A percentile compares a stretch with the other conserved stretches of the same genome.
Conservation (phyloP, 2,797 vertebrate species). For the Urocyon cinereoargenteus region DNA sequence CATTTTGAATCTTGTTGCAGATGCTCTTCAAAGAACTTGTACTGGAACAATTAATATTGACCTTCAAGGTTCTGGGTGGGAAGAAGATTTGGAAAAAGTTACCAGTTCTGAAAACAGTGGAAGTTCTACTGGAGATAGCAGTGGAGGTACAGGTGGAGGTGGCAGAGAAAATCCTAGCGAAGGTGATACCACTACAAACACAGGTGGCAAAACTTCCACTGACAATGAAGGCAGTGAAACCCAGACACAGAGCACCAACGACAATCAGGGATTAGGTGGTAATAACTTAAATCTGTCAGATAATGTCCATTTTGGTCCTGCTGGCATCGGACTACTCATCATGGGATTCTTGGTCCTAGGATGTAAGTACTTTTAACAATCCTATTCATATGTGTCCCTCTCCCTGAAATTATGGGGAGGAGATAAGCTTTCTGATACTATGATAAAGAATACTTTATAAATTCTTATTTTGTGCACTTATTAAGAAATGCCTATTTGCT, state of each 20-base stretch:
- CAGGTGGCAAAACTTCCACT: background rate
- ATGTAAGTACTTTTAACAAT: constrained; percentile 85
- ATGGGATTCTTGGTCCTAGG: constrained; percentile 89
- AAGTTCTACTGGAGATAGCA: background rate
- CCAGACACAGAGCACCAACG: accelerated
- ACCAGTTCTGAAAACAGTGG: background rate
- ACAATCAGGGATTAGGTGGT: accelerated
- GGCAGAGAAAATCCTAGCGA: accelerated
- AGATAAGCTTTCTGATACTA: background rate
- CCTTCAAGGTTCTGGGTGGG: background rate
- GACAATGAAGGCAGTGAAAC: accelerated
- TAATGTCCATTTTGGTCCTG: constrained; percentile 83
- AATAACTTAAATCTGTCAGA: background rate
- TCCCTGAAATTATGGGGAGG: accelerated
- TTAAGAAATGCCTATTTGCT: background rate
- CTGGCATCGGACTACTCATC: constrained; percentile 89
- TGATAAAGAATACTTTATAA: background rate
- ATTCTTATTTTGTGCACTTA: background rate
- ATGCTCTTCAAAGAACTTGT: constrained; percentile 90
- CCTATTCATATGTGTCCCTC: background rate
- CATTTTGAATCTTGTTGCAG: constrained; percentile 85
- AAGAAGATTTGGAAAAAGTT: accelerated
- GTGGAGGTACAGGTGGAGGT: background rate
- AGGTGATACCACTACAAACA: accelerated
- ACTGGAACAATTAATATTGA: constrained; percentile 91